Evolutionary conservation across 2,888 invertebrate species (phyloP), one percentile per base, ranked within the genome.

Genomic region (Steinernema carpocapsae): DNA sequence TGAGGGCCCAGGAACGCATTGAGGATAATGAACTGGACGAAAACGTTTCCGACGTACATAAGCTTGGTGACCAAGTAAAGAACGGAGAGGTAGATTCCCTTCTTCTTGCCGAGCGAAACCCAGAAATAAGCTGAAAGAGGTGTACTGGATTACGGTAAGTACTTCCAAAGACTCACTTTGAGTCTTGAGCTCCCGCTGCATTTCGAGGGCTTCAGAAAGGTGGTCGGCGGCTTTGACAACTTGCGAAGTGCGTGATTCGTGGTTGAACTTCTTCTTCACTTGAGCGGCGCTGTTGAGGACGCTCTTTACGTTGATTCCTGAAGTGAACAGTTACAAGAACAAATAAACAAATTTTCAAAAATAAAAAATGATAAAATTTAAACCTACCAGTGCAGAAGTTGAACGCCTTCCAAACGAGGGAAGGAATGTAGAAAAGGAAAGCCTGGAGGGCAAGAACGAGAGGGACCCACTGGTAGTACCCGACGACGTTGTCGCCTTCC

Each of bases 1-100:
- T 80, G 77, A 17, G 88, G 84, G 26, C 86, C 85, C 29, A 88
- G 84, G 82, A 88, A 88, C 43, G 83, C 81, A 77, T 88, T 88
- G 73, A 88, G 80, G 64, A 88, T 83, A 77, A 88, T 75, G 78
- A 88, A 87, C 75, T 88, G 88, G 56, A 83, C 73, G 70, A 86
- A 70, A 24, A 87, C 86, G 76, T 88, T 88, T 19, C 82, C 72
- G 14, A 88, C 79, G 78, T 88, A 88, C 45, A 88, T 80, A 4
- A 84, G 75, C 76, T 88, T 88, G 74, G 82, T 81, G 77, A 84
- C 75, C n/a, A 87, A 74, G 76, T 88, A 88, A 32, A 88, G 76
- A 6, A 73, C 74, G 17, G 84, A 80, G 24, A 88, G 82, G 78
- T 86, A 88, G 52, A 80, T 79, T 70, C 88, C 88, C 70, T 83